Evolutionary conservation across 53 echinoderm and acorn worm species (phyloP), one percentile per base, ranked within the genome.

Genomic region (Holothuria scabra): DNA sequence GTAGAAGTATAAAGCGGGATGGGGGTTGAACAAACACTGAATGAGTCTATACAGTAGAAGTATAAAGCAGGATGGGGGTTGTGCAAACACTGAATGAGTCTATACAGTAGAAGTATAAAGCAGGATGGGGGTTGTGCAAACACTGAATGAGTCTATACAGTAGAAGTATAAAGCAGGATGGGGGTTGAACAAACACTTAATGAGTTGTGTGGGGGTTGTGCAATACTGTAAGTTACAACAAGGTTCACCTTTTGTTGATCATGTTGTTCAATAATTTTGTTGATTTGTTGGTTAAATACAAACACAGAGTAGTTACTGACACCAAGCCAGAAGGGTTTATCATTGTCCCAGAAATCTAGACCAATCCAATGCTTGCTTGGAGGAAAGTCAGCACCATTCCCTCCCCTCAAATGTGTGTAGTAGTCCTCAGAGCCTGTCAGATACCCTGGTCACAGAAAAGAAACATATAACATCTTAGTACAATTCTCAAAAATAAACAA

Each of bases 361-460:
- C 76, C 76, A 9, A 79, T 24, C 79, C 57, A 79, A 29, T 79
- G 79, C 24, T 60, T 46, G 35, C 87, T 87, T 28, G 67, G 62
- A 37, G 68, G 69, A 28, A 48, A 57, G 59, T 58, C 63, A 1
- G 64, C 58, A 32, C 68, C 69, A 4, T 66, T 84, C 56, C 91
- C 86, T 0, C 87, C 87, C 31, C 80, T 60, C 23, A 60, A 22
- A 34, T 86, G 86, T 19, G 80, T 70, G 34, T 56, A 86, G 65
- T 86, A 86, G 58, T 86, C 86, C 64, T 86, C 86, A 28, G 41
- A 23, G 18, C 86, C 80, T 20, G 86, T 86, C 56, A 86, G 67
- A 64, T 86, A 86, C 46, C 86, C 86, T 86, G 70, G 20, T 23
- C 7, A 78, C 4, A 21, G n/a, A 52, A 18, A 52, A 9, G 52